phyloP scores from a whole-genome alignment of 2,113 vertebrate species.

The Trematocara unimaculatum region DNA sequence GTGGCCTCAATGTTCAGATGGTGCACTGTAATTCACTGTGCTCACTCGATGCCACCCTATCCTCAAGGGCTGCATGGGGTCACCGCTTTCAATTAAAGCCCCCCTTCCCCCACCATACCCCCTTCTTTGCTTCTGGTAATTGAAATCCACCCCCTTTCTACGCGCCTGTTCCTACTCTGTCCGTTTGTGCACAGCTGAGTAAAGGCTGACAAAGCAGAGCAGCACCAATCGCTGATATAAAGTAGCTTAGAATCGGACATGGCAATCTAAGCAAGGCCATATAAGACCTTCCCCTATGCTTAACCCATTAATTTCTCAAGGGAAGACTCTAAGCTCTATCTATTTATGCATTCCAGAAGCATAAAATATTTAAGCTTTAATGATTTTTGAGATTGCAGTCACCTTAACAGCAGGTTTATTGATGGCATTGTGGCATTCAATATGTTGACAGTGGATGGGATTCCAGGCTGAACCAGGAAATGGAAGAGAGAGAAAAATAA shows the following conservation, averaged over 20 bases:
- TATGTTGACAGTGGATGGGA: conserved; percentile 98
- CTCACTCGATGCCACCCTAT: conserved; percentile 47
- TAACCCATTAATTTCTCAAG: neutral
- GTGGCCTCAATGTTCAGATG: conserved; percentile 53
- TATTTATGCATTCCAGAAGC: neutral
- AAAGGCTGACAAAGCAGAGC: conserved; percentile 41
- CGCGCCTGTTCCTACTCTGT: conserved; percentile 32
- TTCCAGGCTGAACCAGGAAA: conserved; percentile 88
- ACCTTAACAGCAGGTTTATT: conserved; percentile 99
- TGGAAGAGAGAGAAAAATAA: neutral
- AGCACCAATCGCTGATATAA: neutral
- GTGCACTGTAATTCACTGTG: conserved; percentile 61
- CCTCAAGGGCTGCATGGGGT: conserved; percentile 62
- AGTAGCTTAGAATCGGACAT: neutral
- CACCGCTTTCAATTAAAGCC: conserved; percentile 69
- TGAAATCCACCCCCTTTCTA: conserved; percentile 61
- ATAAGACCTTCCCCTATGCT: neutral
- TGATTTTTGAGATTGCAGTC: conserved; percentile 18
- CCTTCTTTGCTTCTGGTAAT: conserved; percentile 61
- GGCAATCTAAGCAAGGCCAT: neutral
- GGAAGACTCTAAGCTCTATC: neutral
- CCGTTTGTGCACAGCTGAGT: conserved; percentile 51
- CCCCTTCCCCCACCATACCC: conserved; percentile 8
- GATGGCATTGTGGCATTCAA: conserved; percentile 97
- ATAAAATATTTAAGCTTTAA: neutral